Evolutionary conservation across 2,888 invertebrate genomes (phyloP), one percentile per base, ranked within the genome.

Genomic region (Schizaphis graminum): DNA sequence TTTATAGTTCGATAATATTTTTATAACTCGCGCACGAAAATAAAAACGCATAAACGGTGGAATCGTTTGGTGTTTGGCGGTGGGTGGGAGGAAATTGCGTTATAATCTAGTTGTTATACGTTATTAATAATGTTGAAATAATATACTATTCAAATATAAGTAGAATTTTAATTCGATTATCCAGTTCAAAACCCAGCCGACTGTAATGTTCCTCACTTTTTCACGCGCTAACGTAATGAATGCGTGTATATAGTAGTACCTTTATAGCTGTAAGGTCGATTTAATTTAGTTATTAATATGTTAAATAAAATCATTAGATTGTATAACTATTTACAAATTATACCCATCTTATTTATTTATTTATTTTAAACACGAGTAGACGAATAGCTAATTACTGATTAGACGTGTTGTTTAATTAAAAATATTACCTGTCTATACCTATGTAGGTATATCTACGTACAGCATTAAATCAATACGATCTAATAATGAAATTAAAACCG

Each of bases 401-500:
- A 77, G 35, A 35, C 35, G 21, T 35, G 89, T 89, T 57, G 57
- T 89, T 57, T n/a, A 89, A 61, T 89, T 89, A 89, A 89, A 89
- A 89, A 89, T 89, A 41, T 89, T 89, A 56, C 56, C 26, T 56
- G 21, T 0, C 35, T 35, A 53, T 53, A 35, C 67, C 16, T 21
- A 7, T 77, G n/a, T n/a, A 67, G 1, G 0, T 5, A 16, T 67
- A n/a, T 16, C n/a, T 67, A 67, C 2, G 21, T 35, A 21, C 77
- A 53, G 16, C 77, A 77, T 77, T 77, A 35, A 35, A 77, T 77
- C 77, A 77, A 21, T 77, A 21, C 77, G 77, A 77, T 77, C 21
- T 77, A 77, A 77, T 35, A 77, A 77, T 21, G 21, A 77, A 77
- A 35, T 77, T 77, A 49, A 49, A 87, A 21, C 21, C 21, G 77